Percentiles rank a stretch among this genome's conserved stretches.
Conservation (phyloP, 2,888 invertebrate species). For the Lepetodrilus schrolli region DNA sequence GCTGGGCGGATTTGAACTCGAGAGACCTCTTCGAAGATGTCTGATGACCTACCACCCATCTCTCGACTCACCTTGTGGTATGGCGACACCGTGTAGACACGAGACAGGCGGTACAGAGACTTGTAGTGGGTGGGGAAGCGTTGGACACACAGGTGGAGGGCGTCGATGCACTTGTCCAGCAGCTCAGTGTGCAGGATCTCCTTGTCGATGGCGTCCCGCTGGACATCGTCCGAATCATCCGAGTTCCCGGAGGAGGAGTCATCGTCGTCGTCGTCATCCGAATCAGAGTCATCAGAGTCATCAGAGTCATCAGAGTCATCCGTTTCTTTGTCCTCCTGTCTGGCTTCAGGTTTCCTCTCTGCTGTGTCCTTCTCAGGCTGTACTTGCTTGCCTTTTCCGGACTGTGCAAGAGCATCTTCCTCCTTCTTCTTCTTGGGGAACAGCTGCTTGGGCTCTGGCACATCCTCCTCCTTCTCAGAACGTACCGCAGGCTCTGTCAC, state of each 20-base stretch:
- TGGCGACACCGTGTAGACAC: conserved; percentile 81
- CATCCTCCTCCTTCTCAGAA: neutral
- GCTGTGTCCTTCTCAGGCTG: neutral
- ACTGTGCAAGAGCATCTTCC: too few species aligned
- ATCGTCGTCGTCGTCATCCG: neutral
- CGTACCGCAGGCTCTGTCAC: neutral
- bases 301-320: neutral
- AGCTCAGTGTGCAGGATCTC: conserved; percentile 72
- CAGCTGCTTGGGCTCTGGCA: neutral
- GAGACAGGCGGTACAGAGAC: conserved; percentile 89
- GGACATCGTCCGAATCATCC: neutral
- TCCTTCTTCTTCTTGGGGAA: neutral
- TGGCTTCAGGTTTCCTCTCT: neutral
- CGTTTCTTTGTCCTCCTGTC: neutral
- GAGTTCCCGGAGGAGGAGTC: neutral
- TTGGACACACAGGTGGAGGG: conserved; percentile 86
- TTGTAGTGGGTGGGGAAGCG: conserved; percentile 95
- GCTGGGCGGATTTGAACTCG: too few species aligned
- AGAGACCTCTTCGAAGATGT: too few species aligned
- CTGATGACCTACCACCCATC: too few species aligned
- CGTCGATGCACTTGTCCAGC: conserved; percentile 83
- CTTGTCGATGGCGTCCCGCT: neutral
- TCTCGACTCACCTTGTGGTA: conserved; percentile 56
- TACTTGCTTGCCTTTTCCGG: neutral
- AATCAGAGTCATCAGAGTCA: neutral